Base-by-base conservation (phyloP, 2,113 vertebrate species). In the Microtus montanus region DNA sequence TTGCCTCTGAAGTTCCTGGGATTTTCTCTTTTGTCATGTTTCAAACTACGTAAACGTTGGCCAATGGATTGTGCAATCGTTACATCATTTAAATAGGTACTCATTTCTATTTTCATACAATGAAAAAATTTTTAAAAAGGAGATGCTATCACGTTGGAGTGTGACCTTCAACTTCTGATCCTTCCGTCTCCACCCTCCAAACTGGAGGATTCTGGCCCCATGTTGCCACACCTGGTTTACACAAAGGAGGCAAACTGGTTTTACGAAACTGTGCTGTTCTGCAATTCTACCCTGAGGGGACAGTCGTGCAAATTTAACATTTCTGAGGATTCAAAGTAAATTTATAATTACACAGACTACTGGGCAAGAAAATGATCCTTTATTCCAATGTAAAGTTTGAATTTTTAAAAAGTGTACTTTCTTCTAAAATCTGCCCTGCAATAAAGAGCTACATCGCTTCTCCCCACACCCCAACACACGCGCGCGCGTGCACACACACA, bases 231-330 rank as follows among this genome's bases (percentile, higher is more conserved):
- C 84, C 64, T 87, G 44, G 19, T n/a, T 70, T 68, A 24, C 3
- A 61, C 24, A 83, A 41, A 97, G 90, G 94, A 94, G 33, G 2
- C 54, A 96, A 97, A 95, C 47, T 41, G 49, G 19, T 86, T 94
- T 95, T 91, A 79, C 77, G 90, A 82, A 90, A 61, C 71, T 73
- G 38, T 38, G 82, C 77, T 26, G 77, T 90, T 87, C 35, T 35
- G 63, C 30, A 19, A 28, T 68, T 87, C 44, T 89, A 41, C 38
- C 70, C n/a, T 10, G 15, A 92, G 41, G 73, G 87, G 49, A 93
- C 5, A 75, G 73, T 22, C 84, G 38, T 87, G 2, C 92, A 71
- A 84, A 87, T 89, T 63, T 94, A 74, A 94, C 20, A 61, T 63
- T 7, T 83, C 70, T 87, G 74, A 83, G 14, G 64, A 71, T 15